These are phyloP conservation scores for Spinibarbus caldwelli DNA, from an alignment of 2,797 vertebrate species.

Conservation along the genomic window DNA sequence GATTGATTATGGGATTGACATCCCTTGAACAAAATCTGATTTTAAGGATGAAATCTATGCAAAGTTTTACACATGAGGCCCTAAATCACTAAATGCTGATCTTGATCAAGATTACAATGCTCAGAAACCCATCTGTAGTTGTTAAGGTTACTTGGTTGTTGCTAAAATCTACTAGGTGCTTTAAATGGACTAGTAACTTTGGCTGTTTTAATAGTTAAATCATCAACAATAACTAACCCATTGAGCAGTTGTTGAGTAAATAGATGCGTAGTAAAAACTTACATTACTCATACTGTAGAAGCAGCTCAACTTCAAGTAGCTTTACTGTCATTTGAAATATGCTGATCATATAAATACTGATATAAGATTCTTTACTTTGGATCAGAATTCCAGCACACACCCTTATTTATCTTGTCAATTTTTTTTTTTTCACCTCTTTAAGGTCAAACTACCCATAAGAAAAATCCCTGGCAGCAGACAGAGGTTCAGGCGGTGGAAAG, in stretches of 20 bases:
- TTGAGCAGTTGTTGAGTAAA: neutral
- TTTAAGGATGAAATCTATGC: too few species aligned
- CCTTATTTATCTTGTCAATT: neutral
- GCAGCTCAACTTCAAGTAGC: neutral
- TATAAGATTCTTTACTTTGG: neutral
- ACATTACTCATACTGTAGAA: neutral
- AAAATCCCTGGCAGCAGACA: conserved; percentile 50
- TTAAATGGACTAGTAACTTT: neutral
- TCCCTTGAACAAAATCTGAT: too few species aligned
- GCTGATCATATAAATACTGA: neutral
- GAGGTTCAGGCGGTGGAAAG: conserved; percentile 54
- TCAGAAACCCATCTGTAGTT: neutral
- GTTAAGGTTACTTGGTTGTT: neutral
- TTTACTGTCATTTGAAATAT: neutral
- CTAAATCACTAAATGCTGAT: neutral
- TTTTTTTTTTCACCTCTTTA: conserved; percentile 34
- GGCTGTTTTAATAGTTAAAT: neutral
- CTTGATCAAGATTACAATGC: neutral
- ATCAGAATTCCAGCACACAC: conserved; percentile 3
- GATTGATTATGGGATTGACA: too few species aligned
- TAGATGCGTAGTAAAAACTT: neutral
- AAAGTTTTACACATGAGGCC: too few species aligned
- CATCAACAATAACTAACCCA: neutral
- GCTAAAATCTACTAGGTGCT: neutral
- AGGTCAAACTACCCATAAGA: conserved; percentile 50